Percentiles rank a stretch among this genome's conserved stretches.
Evolutionary conservation across 1,140 invertebrate species (phyloP).

Genomic region (Gyrodactylus salaris): DNA sequence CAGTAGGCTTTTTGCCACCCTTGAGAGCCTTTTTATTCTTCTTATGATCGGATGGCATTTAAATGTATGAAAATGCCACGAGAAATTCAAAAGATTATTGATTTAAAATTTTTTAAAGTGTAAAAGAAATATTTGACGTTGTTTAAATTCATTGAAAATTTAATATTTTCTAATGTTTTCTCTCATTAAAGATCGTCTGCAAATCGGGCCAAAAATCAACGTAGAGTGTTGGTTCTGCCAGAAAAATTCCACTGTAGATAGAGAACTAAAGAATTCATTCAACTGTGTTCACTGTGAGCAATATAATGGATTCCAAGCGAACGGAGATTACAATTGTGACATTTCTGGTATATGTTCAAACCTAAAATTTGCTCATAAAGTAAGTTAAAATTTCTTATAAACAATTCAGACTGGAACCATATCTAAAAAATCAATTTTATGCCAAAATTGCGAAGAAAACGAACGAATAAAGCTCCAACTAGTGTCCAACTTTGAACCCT

Average conservation of each 20-base stretch:
- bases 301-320: not conserved
- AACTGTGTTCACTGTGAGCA: not conserved
- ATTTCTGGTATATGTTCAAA: not conserved
- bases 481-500: not conserved
- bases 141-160: not conserved
- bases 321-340: not conserved
- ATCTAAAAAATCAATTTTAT: not conserved
- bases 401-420: no score
- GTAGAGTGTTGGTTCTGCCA: not conserved
- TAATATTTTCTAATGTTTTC: not conserved
- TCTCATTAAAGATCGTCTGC: not conserved
- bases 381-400: no score
- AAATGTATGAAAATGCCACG: not conserved
- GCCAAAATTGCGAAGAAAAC: not conserved
- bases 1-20: no score
- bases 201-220: not conserved
- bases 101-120: no score
- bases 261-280: not conserved
- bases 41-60: not conserved
- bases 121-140: no score
- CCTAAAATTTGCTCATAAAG: no score
- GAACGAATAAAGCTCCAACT: not conserved
- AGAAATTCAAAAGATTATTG: no score
- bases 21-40: not conserved
- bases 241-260: not conserved